A percentile compares a stretch with the other conserved stretches of the same genome.
phyloP scores from a whole-genome alignment of 2,113 vertebrate species.

The Perccottus glenii region DNA sequence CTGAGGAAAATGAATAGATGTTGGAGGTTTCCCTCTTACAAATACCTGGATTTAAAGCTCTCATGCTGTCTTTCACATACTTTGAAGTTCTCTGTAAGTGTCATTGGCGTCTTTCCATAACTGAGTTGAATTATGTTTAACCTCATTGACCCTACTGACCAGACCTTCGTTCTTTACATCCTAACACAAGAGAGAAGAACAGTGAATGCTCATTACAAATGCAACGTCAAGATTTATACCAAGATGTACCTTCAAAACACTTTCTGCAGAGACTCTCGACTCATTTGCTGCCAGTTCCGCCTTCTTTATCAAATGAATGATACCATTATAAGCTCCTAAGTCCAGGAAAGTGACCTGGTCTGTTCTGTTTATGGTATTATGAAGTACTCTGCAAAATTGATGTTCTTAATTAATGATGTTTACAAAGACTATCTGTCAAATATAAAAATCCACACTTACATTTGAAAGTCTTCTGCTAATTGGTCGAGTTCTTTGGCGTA shows the following conservation, averaged over 20 bases:
- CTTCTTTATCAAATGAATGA: conserved; percentile 76
- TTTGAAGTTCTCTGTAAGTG: conserved; percentile 71
- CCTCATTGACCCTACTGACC: conserved; percentile 70
- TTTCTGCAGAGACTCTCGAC: conserved; percentile 75
- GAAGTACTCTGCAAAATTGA: conserved; percentile 74
- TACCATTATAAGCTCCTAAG: conserved; percentile 72
- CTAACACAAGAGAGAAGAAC: conserved; percentile 65
- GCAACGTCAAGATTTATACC: neutral
- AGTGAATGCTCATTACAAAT: neutral
- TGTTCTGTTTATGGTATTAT: conserved; percentile 70
- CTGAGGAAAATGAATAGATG: conserved; percentile 53
- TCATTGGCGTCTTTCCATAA: conserved; percentile 73
- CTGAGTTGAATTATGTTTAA: conserved; percentile 70
- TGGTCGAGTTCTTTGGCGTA: conserved; percentile 44
- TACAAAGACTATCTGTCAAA: neutral
- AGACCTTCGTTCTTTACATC: conserved; percentile 77
- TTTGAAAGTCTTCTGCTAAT: conserved; percentile 35
- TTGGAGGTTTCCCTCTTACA: neutral
- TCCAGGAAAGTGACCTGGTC: conserved; percentile 74
- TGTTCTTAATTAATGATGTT: neutral
- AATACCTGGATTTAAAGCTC: neutral
- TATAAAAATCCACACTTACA: conserved; percentile 35
- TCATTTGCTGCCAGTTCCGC: conserved; percentile 81
- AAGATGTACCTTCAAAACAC: conserved; percentile 73
- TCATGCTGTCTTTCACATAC: conserved; percentile 57